Conservation (phyloP, 1,140 invertebrate species). For the Zaprionus ornatus region DNA sequence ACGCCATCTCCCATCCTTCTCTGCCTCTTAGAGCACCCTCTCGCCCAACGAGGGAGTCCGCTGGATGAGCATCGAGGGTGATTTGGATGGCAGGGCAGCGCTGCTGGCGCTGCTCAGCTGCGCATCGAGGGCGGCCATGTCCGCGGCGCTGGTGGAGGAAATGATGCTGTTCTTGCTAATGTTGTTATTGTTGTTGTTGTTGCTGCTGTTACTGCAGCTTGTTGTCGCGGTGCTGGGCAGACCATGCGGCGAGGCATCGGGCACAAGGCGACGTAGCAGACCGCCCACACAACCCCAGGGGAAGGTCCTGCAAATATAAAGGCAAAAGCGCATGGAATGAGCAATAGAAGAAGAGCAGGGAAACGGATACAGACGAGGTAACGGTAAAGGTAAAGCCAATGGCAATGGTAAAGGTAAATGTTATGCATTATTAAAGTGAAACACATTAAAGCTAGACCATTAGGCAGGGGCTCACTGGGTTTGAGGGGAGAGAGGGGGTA, state of each 20-base stretch:
- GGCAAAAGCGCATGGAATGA: conserved; percentile 16
- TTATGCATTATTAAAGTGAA: conserved; percentile 79
- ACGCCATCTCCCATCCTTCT: conserved; percentile 2
- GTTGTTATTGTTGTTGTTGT: conserved; percentile 14
- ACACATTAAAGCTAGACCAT: conserved; percentile 74
- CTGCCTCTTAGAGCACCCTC: conserved; percentile 69
- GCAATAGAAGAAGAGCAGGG: conserved; percentile 19
- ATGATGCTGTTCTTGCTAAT: conserved; percentile 35
- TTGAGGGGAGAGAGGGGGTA: background rate
- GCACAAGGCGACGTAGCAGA: conserved; percentile 87
- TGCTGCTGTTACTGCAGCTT: conserved; percentile 13
- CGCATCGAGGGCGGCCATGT: conserved; percentile 67
- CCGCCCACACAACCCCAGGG: conserved; percentile 88
- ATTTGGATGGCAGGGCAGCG: conserved; percentile 69
- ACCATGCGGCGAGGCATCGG: conserved; percentile 86
- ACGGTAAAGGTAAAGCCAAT: conserved; percentile 56
- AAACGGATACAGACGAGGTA: background rate
- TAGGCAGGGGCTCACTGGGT: conserved; percentile 51
- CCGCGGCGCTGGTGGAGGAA: conserved; percentile 43
- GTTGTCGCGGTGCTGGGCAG: conserved; percentile 55
- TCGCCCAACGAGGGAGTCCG: conserved; percentile 81
- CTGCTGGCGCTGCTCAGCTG: conserved; percentile 67
- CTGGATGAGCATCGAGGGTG: conserved; percentile 80
- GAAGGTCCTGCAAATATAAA: conserved; percentile 86
- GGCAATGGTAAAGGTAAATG: conserved; percentile 67